phyloP scores from a whole-genome alignment of 2,888 invertebrate genomes.

The Hirtodrosophila trivittata region DNA sequence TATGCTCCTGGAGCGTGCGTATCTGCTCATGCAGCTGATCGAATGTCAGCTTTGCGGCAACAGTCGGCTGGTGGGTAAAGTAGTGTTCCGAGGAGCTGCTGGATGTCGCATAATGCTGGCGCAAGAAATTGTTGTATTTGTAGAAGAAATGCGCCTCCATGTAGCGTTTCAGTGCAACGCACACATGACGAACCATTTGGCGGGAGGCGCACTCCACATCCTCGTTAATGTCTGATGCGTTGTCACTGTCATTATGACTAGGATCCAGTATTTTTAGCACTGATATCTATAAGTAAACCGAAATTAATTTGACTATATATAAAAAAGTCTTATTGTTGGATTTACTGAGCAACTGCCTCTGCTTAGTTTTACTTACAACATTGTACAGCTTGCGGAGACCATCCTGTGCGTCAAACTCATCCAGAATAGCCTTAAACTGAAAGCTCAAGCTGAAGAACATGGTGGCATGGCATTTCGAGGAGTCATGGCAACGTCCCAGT shows the following conservation, averaged over 20 bases:
- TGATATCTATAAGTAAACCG: slow-evolving; percentile 86
- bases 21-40: slow-evolving; percentile 95
- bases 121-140: slow-evolving; percentile 89
- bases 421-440: slow-evolving; percentile 95
- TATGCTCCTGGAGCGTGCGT: slow-evolving; percentile 90
- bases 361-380: slow-evolving; percentile 85
- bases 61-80: slow-evolving; percentile 84
- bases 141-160: slow-evolving; percentile 94
- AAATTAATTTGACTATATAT: not conserved
- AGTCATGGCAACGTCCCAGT: slow-evolving; percentile 97
- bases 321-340: too few species aligned
- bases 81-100: slow-evolving; percentile 75
- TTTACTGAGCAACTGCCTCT: not conserved
- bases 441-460: slow-evolving; percentile 99
- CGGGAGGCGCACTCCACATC: slow-evolving; percentile 95
- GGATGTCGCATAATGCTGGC: slow-evolving; percentile 85
- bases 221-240: slow-evolving; percentile 88
- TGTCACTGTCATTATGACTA: slow-evolving; percentile 84
- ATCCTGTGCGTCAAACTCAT: slow-evolving; percentile 96
- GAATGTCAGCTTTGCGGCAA: slow-evolving; percentile 87
- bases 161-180: slow-evolving; percentile 94
- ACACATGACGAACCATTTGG: slow-evolving; percentile 95
- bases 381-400: slow-evolving; percentile 97
- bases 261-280: slow-evolving; percentile 92
- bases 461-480: slow-evolving; percentile 98